Conservation (phyloP, 2,797 vertebrate genomes). For the Xenentodon cancila region DNA sequence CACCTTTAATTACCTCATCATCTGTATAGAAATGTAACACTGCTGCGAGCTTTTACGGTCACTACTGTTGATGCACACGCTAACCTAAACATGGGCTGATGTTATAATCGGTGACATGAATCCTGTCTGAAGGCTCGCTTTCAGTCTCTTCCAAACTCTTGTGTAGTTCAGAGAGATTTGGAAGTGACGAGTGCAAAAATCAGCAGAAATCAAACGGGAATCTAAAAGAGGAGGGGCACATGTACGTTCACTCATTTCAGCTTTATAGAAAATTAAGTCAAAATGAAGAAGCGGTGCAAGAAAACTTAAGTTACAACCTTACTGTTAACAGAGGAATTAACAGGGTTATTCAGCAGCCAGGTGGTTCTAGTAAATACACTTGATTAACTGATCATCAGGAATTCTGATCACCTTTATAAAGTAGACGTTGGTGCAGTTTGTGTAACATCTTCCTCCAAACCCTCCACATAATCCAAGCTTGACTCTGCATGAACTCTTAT, state of each 20-base stretch:
- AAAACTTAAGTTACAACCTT: too few relatives aligned
- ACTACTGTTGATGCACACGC: constrained; percentile 29
- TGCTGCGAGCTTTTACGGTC: constrained; percentile 21
- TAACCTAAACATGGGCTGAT: constrained; percentile 27
- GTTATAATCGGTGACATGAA: constrained; percentile 28
- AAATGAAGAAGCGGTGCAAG: too few relatives aligned
- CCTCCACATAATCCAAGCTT: too few relatives aligned
- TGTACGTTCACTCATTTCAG: not conserved
- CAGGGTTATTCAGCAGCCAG: too few relatives aligned
- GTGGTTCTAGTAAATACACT: too few relatives aligned
- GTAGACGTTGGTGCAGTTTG: too few relatives aligned
- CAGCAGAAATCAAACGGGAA: constrained; percentile 4
- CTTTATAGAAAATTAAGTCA: too few relatives aligned
- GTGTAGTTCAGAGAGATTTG: constrained; percentile 1
- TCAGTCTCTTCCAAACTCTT: constrained; percentile 14
- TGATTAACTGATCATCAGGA: too few relatives aligned
- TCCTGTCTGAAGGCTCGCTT: constrained; percentile 17
- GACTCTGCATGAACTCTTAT: too few relatives aligned
- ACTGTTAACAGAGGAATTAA: too few relatives aligned
- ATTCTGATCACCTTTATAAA: too few relatives aligned
- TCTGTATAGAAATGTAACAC: constrained; percentile 44
- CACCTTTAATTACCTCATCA: constrained; percentile 48
- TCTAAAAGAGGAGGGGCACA: not conserved
- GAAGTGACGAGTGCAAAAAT: constrained; percentile 16
- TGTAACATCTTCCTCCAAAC: too few relatives aligned